A percentile compares a stretch with the other conserved stretches of the same genome.
Evolutionary conservation across 2,888 invertebrate genomes (phyloP).

Genomic region (Chloromyia formosa): DNA sequence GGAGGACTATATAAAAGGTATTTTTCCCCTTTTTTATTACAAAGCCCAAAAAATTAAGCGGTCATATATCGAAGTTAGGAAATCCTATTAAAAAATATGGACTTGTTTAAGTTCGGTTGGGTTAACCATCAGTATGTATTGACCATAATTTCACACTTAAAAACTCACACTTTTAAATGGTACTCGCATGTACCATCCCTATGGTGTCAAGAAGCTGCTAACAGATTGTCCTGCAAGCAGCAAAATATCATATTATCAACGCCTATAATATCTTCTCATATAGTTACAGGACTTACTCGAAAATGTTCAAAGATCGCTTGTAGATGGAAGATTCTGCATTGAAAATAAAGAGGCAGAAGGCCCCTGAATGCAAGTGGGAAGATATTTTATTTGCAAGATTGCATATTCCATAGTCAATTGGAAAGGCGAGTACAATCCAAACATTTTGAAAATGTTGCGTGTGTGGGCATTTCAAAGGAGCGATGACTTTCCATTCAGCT

Average conservation of each 20-base stretch:
- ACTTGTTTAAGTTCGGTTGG: too few relatives aligned
- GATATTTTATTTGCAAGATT: slow-evolving; percentile 23
- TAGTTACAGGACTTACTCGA: slow-evolving; percentile 23
- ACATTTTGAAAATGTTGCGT: neutral
- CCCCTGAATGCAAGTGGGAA: slow-evolving; percentile 38
- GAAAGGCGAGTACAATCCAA: neutral
- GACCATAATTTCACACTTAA: too few relatives aligned
- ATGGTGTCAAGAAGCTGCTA: slow-evolving; percentile 36
- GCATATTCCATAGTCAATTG: slow-evolving; percentile 23
- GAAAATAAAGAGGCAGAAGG: slow-evolving; percentile 38
- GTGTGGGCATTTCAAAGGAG: slow-evolving; percentile 31
- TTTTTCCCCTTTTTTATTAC: too few relatives aligned
- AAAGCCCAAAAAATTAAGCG: too few relatives aligned
- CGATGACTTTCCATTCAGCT: neutral
- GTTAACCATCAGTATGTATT: too few relatives aligned
- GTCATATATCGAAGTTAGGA: too few relatives aligned
- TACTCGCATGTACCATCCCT: too few relatives aligned
- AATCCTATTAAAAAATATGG: too few relatives aligned
- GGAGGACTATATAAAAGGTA: too few relatives aligned
- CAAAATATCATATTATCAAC: slow-evolving; percentile 36
- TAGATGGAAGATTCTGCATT: slow-evolving; percentile 27
- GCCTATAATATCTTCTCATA: slow-evolving; percentile 30
- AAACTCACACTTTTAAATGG: too few relatives aligned
- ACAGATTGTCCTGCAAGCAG: slow-evolving; percentile 27
- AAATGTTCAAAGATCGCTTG: neutral